Evolutionary conservation across 1,140 invertebrate species (phyloP), one percentile per base, ranked within the genome.

Genomic region (Drosophila nebulosa): DNA sequence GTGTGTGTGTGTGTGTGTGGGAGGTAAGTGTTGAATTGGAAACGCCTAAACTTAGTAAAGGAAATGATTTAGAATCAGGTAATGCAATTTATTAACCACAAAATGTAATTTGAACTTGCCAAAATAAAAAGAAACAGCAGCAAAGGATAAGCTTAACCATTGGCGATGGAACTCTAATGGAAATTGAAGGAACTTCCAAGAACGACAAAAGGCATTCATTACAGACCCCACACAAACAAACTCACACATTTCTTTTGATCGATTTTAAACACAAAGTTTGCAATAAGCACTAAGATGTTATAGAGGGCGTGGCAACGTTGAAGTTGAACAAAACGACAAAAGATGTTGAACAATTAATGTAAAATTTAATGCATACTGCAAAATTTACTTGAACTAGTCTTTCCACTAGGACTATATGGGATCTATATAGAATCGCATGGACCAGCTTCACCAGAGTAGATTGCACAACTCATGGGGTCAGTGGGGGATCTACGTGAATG

Each of bases 1-100:
- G 27, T 30, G 27, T 30, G 27, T 30, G 6, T 10, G 10, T 30
- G 14, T 42, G 6, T 7, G 39, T 1, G 3, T 16, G 16, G 39
- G 2, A 46, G 39, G 10, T 6, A 46, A 46, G 39, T 46, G 39
- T 46, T 46, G 39, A 46, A 46, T 21, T 46, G 39, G 39, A 46
- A 46, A 46, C 39, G 39, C 39, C 39, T 46, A 46, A 46, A 16
- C 39, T 46, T 46, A 46, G 7, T 21, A 46, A 21, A 46, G 39
- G 39, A 46, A 46, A 46, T 46, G 39, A 46, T 46, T 46, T 46
- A 46, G 39, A 46, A 46, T 46, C 39, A 46, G 39, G 39, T 46
- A 46, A 46, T 46, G 39, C 39, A 46, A 46, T 46, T 46, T 46
- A 46, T 46, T 46, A 46, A 46, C 39, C 39, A 46, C 16, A 46